These are phyloP conservation scores for Lamellibrachia satsuma DNA, from an alignment of 2,888 invertebrate species.

Conservation along the genomic window DNA sequence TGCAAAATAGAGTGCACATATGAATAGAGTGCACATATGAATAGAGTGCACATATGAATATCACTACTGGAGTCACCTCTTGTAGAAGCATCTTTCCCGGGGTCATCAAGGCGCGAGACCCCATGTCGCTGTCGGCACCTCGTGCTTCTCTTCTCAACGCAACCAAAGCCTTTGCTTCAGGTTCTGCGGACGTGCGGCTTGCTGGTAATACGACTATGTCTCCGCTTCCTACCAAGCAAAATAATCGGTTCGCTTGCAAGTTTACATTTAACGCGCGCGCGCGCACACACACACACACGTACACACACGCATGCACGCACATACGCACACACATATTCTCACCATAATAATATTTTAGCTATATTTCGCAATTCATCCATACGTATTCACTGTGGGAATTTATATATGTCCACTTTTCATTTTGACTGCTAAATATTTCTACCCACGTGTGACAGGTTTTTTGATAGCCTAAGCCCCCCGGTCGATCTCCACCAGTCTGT, in stretches of 20 bases:
- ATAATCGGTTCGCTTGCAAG: not conserved
- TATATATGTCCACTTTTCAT: no score
- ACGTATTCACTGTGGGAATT: no score
- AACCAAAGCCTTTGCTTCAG: not conserved
- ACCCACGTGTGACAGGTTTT: no score
- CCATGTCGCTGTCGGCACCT: not conserved
- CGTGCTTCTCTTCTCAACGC: not conserved
- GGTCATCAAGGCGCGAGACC: not conserved
- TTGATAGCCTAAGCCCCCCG: no score
- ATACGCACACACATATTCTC: no score
- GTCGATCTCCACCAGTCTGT: no score
- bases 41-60: not conserved
- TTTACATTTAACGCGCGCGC: not conserved
- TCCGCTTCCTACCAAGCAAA: not conserved
- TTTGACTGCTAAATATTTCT: no score
- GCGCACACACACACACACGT: no score
- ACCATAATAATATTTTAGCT: no score
- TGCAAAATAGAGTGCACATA: not conserved
- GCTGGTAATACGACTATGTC: not conserved
- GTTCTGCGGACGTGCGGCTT: not conserved
- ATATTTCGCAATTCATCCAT: no score
- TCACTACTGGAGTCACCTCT: not conserved
- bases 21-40: not conserved
- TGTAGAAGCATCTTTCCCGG: not conserved
- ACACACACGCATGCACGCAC: no score